Conservation (phyloP, 2,797 vertebrate genomes). For the Cossypha polioptera region DNA sequence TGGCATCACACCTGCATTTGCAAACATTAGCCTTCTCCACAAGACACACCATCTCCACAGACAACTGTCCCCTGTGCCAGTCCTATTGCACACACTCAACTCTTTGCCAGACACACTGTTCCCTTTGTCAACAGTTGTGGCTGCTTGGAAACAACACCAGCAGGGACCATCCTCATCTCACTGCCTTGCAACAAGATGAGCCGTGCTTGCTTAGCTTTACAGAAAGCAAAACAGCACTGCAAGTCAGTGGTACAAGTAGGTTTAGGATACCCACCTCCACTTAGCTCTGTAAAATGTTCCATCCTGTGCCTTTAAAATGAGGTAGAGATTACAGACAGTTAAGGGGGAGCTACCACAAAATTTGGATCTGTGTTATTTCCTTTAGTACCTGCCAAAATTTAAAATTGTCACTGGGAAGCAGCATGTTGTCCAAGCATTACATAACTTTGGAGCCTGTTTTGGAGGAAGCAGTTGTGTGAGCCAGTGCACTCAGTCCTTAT, state of each 20-base stretch:
- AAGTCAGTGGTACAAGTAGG: neutral
- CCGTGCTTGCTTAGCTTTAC: neutral
- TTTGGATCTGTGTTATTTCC: neutral
- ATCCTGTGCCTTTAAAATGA: neutral
- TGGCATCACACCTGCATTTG: neutral
- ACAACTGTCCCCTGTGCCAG: neutral
- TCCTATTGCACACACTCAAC: neutral
- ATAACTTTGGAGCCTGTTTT: neutral
- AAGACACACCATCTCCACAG: neutral
- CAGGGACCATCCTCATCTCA: neutral
- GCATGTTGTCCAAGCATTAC: neutral
- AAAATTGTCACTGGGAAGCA: neutral
- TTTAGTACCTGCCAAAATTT: neutral
- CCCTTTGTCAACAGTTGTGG: neutral
- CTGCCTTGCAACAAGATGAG: neutral
- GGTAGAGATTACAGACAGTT: neutral
- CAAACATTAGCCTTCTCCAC: neutral
- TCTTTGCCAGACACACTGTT: neutral
- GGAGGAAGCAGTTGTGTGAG: neutral
- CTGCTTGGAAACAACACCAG: neutral
- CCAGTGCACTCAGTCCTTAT: neutral
- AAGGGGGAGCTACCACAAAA: neutral
- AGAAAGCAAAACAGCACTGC: neutral
- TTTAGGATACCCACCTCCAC: neutral
- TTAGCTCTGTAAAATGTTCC: neutral